Evolutionary conservation across 2,888 invertebrate species (phyloP).

Genomic region (Acleris literana): DNA sequence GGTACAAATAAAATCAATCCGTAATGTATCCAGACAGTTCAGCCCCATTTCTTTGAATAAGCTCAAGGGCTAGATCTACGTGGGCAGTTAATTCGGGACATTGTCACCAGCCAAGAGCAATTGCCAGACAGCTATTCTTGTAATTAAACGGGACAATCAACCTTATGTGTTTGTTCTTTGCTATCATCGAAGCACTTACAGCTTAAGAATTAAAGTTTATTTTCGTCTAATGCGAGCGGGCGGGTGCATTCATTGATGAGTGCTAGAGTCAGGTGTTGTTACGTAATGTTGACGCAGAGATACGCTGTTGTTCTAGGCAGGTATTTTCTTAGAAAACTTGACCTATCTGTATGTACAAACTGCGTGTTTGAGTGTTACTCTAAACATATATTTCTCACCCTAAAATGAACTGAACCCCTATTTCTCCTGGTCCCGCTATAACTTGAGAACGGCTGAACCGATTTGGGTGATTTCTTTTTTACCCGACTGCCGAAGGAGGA

Average conservation of each 20-base stretch:
- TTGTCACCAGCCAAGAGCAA: slow-evolving; percentile 71
- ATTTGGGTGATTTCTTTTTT: too few relatives aligned
- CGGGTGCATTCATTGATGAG: slow-evolving; percentile 23
- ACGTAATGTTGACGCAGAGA: slow-evolving; percentile 44
- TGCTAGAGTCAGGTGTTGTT: slow-evolving; percentile 38
- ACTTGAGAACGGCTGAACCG: too few relatives aligned
- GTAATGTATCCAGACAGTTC: slow-evolving; percentile 43
- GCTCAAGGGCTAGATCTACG: slow-evolving; percentile 73
- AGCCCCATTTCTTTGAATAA: slow-evolving; percentile 58
- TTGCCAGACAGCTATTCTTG: slow-evolving; percentile 77
- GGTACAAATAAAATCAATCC: not conserved
- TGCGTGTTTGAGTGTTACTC: too few relatives aligned
- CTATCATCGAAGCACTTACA: slow-evolving; percentile 1
- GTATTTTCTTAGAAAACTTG: not conserved
- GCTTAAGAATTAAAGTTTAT: not conserved
- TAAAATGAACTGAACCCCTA: too few relatives aligned
- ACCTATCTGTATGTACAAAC: too few relatives aligned
- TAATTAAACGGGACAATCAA: slow-evolving; percentile 53
- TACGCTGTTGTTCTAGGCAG: not conserved
- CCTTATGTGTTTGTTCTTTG: slow-evolving; percentile 43
- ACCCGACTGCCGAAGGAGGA: too few relatives aligned
- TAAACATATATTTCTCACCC: too few relatives aligned
- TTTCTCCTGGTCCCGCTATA: too few relatives aligned
- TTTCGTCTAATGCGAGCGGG: not conserved
- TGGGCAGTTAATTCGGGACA: slow-evolving; percentile 70